These are phyloP conservation scores for Arrhopalites spinosus DNA, from an alignment of 2,888 invertebrate genomes.

Conservation along the genomic window DNA sequence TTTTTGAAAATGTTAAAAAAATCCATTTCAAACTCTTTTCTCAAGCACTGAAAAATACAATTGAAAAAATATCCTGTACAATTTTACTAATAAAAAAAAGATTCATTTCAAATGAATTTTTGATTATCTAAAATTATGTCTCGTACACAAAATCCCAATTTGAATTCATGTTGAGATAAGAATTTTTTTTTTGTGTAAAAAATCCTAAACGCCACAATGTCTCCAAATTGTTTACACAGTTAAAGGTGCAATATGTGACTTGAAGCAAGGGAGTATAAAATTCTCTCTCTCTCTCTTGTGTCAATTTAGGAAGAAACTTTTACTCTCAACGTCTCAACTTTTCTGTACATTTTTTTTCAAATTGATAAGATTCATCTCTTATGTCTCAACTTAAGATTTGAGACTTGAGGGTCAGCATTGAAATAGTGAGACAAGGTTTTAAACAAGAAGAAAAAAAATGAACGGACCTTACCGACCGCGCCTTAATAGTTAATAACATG, in stretches of 20 bases:
- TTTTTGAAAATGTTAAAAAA: background rate
- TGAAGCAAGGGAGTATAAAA: background rate
- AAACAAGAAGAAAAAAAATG: background rate
- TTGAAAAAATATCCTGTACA: too few species aligned
- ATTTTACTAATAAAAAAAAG: too few species aligned
- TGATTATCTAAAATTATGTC: too few species aligned
- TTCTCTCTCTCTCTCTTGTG: too few species aligned
- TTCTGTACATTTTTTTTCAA: background rate
- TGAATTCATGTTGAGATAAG: too few species aligned
- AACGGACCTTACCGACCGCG: background rate
- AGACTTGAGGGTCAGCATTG: background rate
- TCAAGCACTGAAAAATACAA: too few species aligned
- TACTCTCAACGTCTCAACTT: background rate
- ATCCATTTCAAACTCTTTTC: too few species aligned
- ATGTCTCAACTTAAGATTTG: too few species aligned
- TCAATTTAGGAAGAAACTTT: background rate
- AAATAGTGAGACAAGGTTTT: background rate
- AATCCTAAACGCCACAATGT: background rate
- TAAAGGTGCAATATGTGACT: constrained; percentile 32
- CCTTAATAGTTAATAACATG: background rate
- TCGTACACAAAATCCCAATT: background rate
- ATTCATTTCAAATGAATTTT: too few species aligned
- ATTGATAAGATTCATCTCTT: too few species aligned
- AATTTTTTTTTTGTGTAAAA: too few species aligned
- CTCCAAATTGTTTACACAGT: constrained; percentile 13